phyloP scores from a whole-genome alignment of 2,113 vertebrate genomes.

The Ciconia stormi region DNA sequence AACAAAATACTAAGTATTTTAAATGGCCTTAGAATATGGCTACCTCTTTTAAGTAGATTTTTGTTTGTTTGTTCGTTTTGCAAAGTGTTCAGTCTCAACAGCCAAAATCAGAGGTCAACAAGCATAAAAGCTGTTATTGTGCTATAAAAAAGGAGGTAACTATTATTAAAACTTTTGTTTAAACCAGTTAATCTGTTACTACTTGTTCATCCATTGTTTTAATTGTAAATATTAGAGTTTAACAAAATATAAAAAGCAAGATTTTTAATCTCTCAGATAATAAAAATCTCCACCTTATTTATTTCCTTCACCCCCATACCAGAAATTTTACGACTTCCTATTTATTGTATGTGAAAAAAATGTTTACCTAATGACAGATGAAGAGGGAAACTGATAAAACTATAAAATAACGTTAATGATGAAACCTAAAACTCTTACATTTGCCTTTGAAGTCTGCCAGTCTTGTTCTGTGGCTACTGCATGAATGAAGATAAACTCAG shows the following conservation, averaged over 20 bases:
- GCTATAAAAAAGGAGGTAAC: not conserved
- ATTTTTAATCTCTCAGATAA: not conserved
- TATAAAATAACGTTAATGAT: not conserved
- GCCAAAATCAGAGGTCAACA: not conserved
- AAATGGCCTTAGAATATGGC: not conserved
- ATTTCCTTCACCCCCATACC: not conserved
- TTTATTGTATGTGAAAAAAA: not conserved
- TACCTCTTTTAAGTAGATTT: not conserved
- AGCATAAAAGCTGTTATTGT: not conserved
- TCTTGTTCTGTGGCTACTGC: not conserved
- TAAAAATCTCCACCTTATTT: not conserved
- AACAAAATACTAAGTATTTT: not conserved
- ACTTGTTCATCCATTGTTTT: not conserved
- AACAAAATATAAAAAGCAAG: not conserved
- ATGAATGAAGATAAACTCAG: conserved; percentile 37
- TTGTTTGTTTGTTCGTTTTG: not conserved
- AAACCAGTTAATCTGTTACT: not conserved
- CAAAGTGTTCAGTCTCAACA: not conserved
- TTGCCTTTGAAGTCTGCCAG: conserved; percentile 32
- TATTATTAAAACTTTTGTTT: not conserved
- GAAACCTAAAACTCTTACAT: not conserved
- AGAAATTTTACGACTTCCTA: not conserved
- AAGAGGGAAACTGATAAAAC: not conserved
- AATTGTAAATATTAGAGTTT: not conserved
- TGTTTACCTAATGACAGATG: not conserved